Conservation (phyloP, 2,113 vertebrate species). For the Ginglymostoma cirratum region DNA sequence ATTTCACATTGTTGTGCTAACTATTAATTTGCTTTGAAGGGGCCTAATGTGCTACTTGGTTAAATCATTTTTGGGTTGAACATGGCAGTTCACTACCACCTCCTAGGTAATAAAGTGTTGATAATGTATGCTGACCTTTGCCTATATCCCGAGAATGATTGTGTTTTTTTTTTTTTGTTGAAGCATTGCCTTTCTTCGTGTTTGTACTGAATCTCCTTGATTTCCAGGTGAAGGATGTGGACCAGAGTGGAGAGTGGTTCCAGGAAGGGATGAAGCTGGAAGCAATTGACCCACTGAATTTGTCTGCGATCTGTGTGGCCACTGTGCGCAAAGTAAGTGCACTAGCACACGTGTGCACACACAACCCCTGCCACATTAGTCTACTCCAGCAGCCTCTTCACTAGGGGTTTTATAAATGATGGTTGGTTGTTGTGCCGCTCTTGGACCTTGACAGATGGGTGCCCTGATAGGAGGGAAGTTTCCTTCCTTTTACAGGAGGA, state of each 20-base stretch:
- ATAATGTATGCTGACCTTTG: neutral
- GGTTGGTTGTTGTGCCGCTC: neutral
- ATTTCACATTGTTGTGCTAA: no score
- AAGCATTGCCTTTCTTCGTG: neutral
- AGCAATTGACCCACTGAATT: conserved; percentile 96
- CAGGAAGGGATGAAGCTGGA: conserved; percentile 97
- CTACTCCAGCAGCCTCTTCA: neutral
- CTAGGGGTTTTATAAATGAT: neutral
- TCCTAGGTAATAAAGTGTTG: neutral
- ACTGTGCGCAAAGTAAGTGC: conserved; percentile 89
- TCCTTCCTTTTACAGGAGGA: neutral
- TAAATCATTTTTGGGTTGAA: neutral
- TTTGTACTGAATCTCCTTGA: neutral
- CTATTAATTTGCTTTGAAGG: no score
- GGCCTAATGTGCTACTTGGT: neutral
- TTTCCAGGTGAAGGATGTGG: conserved; percentile 83
- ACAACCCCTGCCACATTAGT: neutral
- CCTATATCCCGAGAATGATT: neutral
- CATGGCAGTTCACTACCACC: neutral
- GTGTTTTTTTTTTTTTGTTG: neutral
- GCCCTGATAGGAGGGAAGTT: neutral
- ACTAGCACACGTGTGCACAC: conserved; percentile 41
- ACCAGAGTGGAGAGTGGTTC: conserved; percentile 89
- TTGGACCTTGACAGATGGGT: neutral
- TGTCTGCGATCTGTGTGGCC: conserved; percentile 96